Base-by-base conservation (phyloP, 2,888 invertebrate genomes). In the Clistopyga incitator region DNA sequence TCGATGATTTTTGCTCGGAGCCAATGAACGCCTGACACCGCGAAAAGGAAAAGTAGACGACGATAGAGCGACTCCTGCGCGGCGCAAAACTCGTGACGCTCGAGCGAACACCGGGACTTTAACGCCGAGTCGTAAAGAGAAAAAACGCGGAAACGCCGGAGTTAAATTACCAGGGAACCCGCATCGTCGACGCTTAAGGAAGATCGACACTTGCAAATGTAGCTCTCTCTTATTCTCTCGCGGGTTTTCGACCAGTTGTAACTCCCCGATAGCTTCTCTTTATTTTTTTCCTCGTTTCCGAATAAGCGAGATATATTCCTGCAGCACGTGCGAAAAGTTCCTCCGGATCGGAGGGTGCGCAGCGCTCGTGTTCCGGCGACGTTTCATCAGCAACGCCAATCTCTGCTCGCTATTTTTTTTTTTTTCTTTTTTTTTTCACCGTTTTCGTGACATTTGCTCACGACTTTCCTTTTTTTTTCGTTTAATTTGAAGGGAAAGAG, bases 101-200 rank as follows among this genome's bases (percentile, higher is more conserved):
- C 10, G 34, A 61, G 8, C 34, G 34, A 61, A 42, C 29, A 18
- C 25, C 23, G 50, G 23, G 61, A 75, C 68, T 80, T 80, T 75
- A 71, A 56, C 67, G 64, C 45, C 29, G 80, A 68, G 54, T 75
- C 67, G 65, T 80, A 80, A 80, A 74, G 56, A 72, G n/a, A 78
- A 47, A 61, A 42, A 61, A 38, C 25, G 34, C 42, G 54, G 47
- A 68, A 80, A 80, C 52, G 59, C 45, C 2, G 68, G 56, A 56
- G 74, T 75, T 68, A 80, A 80, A 80, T 80, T 80, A 80, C 68
- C 52, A 42, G 68, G 47, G 50, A 56, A 59, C 56, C 80, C 72
- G 45, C 34, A 54, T 68, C 74, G 25, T 68, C 59, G 68, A 61
- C 68, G 75, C 80, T 74, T 68, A 68, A 75, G 80, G 61, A 75